Percentiles rank a stretch among this genome's conserved stretches.
phyloP scores from a whole-genome alignment of 2,888 invertebrate species.

The Lagria hirta region DNA sequence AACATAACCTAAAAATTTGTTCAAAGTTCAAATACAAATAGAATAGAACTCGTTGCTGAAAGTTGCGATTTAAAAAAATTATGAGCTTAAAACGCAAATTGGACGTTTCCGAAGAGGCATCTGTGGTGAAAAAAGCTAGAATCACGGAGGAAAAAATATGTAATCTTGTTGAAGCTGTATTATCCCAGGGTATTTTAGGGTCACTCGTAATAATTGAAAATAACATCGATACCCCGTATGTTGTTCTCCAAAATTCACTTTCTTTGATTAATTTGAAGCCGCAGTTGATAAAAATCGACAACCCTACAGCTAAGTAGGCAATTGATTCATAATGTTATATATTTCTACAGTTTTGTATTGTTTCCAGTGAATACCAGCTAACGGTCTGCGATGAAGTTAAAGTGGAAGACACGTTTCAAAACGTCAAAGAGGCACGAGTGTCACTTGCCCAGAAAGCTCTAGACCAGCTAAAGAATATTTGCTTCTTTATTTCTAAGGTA shows the following conservation, averaged over 20 bases:
- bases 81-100: constrained; percentile 7
- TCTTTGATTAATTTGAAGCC: background rate
- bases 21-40: too few species aligned
- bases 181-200: constrained; percentile 2
- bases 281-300: background rate
- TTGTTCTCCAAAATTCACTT: constrained; percentile 9
- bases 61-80: too few species aligned
- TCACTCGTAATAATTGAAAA: constrained; percentile 4
- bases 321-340: background rate
- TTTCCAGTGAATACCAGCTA: constrained; percentile 1
- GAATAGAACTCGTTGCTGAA: too few species aligned
- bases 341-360: constrained; percentile 2
- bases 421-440: background rate
- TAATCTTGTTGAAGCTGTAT: constrained; percentile 4
- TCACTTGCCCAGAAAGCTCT: constrained; percentile 3
- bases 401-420: constrained; percentile 1
- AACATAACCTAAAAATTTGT: too few species aligned
- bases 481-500: constrained; percentile 17
- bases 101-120: too few species aligned
- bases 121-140: background rate
- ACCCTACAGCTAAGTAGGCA: background rate
- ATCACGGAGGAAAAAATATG: constrained; percentile 6
- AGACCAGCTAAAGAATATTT: constrained; percentile 9
- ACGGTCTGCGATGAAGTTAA: constrained; percentile 1
- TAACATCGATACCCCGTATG: constrained; percentile 11